Base-by-base conservation (phyloP, 2,888 invertebrate genomes). In the Branchipolynoe longqiensis region DNA sequence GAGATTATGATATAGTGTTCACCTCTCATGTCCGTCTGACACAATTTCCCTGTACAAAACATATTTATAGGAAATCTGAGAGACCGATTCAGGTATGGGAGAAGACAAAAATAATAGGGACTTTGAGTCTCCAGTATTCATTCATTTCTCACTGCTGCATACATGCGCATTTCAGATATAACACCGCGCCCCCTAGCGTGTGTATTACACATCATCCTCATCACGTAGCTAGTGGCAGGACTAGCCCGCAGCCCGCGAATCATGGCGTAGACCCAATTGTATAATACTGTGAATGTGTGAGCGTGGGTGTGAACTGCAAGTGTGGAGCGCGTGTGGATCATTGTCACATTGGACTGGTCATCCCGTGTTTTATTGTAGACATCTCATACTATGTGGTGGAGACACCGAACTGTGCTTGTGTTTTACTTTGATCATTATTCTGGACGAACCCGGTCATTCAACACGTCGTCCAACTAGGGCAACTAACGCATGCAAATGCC, bases 1-100 rank as follows among this genome's bases (percentile, higher is more conserved):
- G 94, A 95, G 97, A 95, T 96, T 97, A 96, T 97, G 96, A 97
- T 86, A 84, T 25, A 28, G 31, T 64, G 38, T 62, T 14, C 41
- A 58, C 58, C 33, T 31, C 33, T 74, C 31, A 58, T 82, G 82
- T 48, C 41, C 41, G 41, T 69, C n/a, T 38, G 28, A 78, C 54
- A 31, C 78, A 41, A 31, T 58, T 62, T 25, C 25, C 38, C 38
- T 78, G 78, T 78, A 78, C 78, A 78, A 48, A 78, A 41, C 33
- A 78, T 78, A 78, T 78, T 78, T 78, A 78, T 78, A 78, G 48
- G 78, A 41, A 78, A 78, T 78, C 36, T 33, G 69, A 69, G 69
- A 69, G 78, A 78, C 25, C 41, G 78, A 78, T 48, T 78, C 78
- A 48, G 41, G 78, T 48, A 48, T 78, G 78, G 22, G 36, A 78